Evolutionary conservation across 1,140 invertebrate species (phyloP), one percentile per base, ranked within the genome.

Genomic region (Drosophila lowei): DNA sequence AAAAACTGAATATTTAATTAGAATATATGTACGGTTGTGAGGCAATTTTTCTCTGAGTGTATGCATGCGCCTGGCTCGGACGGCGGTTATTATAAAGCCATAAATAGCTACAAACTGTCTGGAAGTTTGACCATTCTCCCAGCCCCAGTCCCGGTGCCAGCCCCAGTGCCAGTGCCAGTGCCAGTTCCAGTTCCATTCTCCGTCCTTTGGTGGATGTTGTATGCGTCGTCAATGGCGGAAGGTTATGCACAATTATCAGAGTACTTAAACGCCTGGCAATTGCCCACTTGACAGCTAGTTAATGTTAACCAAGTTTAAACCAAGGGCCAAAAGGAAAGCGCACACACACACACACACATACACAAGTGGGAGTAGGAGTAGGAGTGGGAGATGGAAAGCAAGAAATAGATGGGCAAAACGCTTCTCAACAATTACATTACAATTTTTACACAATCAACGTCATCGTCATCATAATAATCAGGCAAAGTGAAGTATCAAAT

Each of bases 371-470:
- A 7, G 25, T 28, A 28, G 28, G 7, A 30, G 21, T 23, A 3
- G 21, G 4, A 49, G 34, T 13, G 3, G 34, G 3, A 13, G 34
- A 11, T 11, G 34, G 9, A 13, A 38, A 38, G 21, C 21, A 18
- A 61, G 42, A 48, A 43, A 13, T 28, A 57, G 44, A 46, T 47
- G 43, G 53, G 23, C 57, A 46, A 79, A 75, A 48, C 64, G 75
- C 74, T 76, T 71, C 53, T 50, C 57, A 54, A 75, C 83, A 86
- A 86, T 86, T 86, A 86, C 83, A 86, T 86, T 86, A 88, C 83
- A 88, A 86, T 86, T 86, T 86, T 86, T 88, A 78, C 78, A 88
- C 83, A 86, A 86, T 88, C 81, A 85, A 81, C 77, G 77, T 81
- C 81, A 77, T 86, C 77, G 72, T 78, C 83, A 76, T 68, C 75